Evolutionary conservation across 2,888 invertebrate species (phyloP).

Genomic region (Caenorhabditis sp.): DNA sequence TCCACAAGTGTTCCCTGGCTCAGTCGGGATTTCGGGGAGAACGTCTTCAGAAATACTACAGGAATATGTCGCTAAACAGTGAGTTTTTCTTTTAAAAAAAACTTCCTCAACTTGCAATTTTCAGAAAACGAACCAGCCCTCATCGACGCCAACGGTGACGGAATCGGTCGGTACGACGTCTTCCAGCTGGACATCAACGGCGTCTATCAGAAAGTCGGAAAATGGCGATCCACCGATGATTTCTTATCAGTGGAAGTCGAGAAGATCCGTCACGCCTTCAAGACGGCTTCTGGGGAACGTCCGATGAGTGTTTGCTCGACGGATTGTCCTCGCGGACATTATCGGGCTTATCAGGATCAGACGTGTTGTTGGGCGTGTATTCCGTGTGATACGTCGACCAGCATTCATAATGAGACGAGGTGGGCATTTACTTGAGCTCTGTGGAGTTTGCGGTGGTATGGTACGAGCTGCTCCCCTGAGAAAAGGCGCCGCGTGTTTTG

Average conservation of each 20-base stretch:
- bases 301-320: constrained; percentile 88
- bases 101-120: not conserved
- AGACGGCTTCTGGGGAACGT: constrained; percentile 47
- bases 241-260: constrained; percentile 72
- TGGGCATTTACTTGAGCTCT: no score
- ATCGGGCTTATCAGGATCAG: constrained; percentile 80
- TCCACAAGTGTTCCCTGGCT: constrained; percentile 71
- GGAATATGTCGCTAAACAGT: constrained; percentile 87
- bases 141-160: constrained; percentile 88
- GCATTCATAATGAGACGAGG: constrained; percentile 86
- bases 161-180: constrained; percentile 88
- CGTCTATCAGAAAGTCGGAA: constrained; percentile 85
- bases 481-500: no score
- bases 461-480: no score
- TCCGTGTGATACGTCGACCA: constrained; percentile 87
- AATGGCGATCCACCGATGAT: constrained; percentile 72
- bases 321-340: constrained; percentile 87
- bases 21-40: constrained; percentile 84
- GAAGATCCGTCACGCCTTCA: constrained; percentile 63
- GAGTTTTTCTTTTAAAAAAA: constrained; percentile 46
- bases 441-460: no score
- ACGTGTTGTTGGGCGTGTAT: constrained; percentile 89
- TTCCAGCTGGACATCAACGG: constrained; percentile 87
- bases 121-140: constrained; percentile 84
- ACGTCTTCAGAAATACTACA: constrained; percentile 86